Base-by-base conservation (phyloP, 2,113 vertebrate species). In the Anoura caudifer region DNA sequence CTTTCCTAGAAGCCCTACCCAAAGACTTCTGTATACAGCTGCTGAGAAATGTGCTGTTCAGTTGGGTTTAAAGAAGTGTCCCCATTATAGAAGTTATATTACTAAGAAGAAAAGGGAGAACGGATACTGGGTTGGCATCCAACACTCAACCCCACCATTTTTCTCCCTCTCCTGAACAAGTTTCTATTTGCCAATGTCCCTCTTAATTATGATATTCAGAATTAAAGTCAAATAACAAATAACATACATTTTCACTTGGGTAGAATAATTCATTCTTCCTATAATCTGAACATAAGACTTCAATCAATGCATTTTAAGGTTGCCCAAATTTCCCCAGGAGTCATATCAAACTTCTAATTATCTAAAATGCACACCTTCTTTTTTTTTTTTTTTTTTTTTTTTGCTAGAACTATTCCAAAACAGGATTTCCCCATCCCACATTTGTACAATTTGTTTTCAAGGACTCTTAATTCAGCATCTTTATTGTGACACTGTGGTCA, bases 381-480 rank as follows among this genome's bases (percentile, higher is more conserved):
- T 41, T 47, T 65, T 82, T 79, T 75, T 82, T 84, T 56, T 56
- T 54, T 38, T 41, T 47, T 65, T 82, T 79, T 75, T 82, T 84
- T 76, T 67, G 26, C 50, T 70, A 89, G 43, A 89, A 77, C 14
- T 83, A 54, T 56, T 73, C 69, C 38, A 84, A 91, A 94, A 90
- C n/a, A 86, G 26, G 47, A 87, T 87, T 75, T 33, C 5, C 77
- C 28, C 75, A 88, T 52, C 59, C 38, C 77, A 24, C 75, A 38
- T 81, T 76, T 90, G 20, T 81, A 22, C 43, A 67, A 90, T 3
- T 87, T n/a, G 65, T 90, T 93, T 96, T 87, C 28, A 87, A 73
- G n/a, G n/a, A 84, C 69, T 90, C 38, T 70, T 88, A 93, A 91
- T 5, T 77, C 28, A 90, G 36, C 28, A 70, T 67, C 36, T 96